Percentiles rank a stretch among this genome's conserved stretches.
phyloP scores from a whole-genome alignment of 2,888 invertebrate species.

The Dioctria linearis region DNA sequence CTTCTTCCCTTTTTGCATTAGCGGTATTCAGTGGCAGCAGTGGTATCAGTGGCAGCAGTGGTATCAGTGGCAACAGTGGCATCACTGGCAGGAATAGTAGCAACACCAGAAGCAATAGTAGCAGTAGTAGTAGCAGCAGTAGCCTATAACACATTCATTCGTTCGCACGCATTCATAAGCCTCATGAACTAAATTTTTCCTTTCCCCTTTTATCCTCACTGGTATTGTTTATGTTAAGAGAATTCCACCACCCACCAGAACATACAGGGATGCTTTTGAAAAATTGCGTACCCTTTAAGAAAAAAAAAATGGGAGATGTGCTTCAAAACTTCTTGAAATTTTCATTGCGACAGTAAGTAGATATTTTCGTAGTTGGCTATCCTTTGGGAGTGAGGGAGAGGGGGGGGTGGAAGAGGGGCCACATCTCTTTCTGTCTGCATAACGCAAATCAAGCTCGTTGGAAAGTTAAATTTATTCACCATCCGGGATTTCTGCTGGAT shows the following conservation, averaged over 20 bases:
- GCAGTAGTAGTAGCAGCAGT: neutral
- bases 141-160: constrained; percentile 28
- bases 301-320: constrained; percentile 47
- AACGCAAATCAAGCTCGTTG: constrained; percentile 15
- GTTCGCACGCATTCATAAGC: constrained; percentile 18
- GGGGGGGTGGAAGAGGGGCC: neutral
- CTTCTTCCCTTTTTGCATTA: neutral
- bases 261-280: constrained; percentile 36
- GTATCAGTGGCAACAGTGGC: neutral
- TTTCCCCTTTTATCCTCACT: neutral
- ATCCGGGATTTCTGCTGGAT: neutral
- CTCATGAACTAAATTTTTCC: constrained; percentile 28
- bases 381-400: too few species aligned
- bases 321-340: constrained; percentile 54
- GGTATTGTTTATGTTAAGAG: neutral
- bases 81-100: neutral
- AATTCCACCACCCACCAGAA: neutral
- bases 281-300: constrained; percentile 51
- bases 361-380: constrained; percentile 43
- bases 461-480: constrained; percentile 23
- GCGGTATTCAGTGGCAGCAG: too few species aligned
- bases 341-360: constrained; percentile 49
- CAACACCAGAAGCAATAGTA: neutral
- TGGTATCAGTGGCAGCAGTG: too few species aligned
- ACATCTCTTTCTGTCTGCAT: constrained; percentile 16